phyloP scores from a whole-genome alignment of 1,140 invertebrate genomes.

The Drosophila gunungcola region DNA sequence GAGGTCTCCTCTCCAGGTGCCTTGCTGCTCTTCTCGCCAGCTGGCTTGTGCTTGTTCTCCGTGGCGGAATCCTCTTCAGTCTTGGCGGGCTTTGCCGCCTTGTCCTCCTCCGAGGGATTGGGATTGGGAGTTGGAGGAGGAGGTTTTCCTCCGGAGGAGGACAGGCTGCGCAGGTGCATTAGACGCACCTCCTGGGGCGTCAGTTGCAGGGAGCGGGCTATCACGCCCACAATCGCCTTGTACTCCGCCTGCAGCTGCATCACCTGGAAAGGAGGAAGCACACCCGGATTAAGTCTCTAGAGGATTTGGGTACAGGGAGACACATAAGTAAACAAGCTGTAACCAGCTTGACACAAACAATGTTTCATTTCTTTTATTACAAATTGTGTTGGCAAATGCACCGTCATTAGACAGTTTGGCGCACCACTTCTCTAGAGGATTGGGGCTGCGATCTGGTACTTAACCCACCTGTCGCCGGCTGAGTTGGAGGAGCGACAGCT shows the following conservation, averaged over 20 bases:
- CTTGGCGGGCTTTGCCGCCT: conserved; percentile 7
- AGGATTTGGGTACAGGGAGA: neutral
- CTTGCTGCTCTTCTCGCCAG: conserved; percentile 11
- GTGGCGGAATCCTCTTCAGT: neutral
- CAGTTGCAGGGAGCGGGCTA: conserved; percentile 71
- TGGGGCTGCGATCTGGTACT: neutral
- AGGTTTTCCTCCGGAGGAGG: conserved; percentile 2
- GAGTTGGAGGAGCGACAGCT: conserved; percentile 35
- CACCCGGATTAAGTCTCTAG: too few relatives aligned
- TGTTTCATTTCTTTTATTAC: too few relatives aligned
- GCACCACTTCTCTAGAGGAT: neutral
- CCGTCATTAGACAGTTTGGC: too few relatives aligned
- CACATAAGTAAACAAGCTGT: too few relatives aligned
- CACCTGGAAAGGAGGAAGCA: conserved; percentile 24
- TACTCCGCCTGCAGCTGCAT: conserved; percentile 85
- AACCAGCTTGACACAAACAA: too few relatives aligned
- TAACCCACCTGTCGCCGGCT: conserved; percentile 69
- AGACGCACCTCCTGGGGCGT: conserved; percentile 60
- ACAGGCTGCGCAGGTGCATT: conserved; percentile 62
- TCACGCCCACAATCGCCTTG: conserved; percentile 81
- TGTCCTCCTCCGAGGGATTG: neutral
- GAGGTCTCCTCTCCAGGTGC: neutral
- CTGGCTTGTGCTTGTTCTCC: conserved; percentile 4
- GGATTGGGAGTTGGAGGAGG: neutral
- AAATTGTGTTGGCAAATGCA: too few relatives aligned